phyloP scores from a whole-genome alignment of 2,888 invertebrate species.

The Neelides folsomi region DNA sequence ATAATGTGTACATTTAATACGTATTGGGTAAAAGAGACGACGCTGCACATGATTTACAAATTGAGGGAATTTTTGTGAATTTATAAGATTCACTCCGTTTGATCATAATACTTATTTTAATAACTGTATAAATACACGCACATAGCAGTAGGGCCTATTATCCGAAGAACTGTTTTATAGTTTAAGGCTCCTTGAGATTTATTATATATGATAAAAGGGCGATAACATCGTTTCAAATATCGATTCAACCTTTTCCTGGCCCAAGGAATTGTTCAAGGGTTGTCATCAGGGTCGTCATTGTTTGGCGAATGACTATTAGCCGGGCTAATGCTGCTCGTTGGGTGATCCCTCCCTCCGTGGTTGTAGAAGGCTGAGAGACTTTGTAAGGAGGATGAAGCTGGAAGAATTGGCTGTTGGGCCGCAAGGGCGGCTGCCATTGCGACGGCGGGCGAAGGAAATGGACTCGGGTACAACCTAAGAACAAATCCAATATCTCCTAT shows the following conservation, averaged over 20 bases:
- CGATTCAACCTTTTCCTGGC: not conserved
- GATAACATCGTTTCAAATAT: no score
- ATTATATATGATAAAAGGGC: no score
- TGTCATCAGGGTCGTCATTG: conserved; percentile 30
- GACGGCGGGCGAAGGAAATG: conserved; percentile 29
- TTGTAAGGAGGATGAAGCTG: conserved; percentile 30
- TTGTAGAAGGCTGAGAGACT: conserved; percentile 33
- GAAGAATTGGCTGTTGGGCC: conserved; percentile 25
- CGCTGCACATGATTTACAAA: no score
- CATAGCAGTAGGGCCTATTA: no score
- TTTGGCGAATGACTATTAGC: conserved; percentile 31
- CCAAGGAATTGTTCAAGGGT: conserved; percentile 13
- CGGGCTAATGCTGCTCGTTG: conserved; percentile 26
- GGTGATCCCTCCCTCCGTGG: conserved; percentile 17
- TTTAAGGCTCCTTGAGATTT: no score
- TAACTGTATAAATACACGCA: no score
- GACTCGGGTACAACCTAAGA: conserved; percentile 30
- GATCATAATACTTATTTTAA: no score
- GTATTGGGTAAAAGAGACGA: no score
- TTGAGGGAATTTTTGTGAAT: no score
- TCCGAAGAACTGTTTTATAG: no score
- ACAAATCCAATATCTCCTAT: conserved; percentile 1
- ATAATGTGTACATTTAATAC: no score
- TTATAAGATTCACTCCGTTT: no score
- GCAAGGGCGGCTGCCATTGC: conserved; percentile 30